Evolutionary conservation across 1,140 invertebrate species (phyloP), one percentile per base, ranked within the genome.

Genomic region (Orchesella cincta): DNA sequence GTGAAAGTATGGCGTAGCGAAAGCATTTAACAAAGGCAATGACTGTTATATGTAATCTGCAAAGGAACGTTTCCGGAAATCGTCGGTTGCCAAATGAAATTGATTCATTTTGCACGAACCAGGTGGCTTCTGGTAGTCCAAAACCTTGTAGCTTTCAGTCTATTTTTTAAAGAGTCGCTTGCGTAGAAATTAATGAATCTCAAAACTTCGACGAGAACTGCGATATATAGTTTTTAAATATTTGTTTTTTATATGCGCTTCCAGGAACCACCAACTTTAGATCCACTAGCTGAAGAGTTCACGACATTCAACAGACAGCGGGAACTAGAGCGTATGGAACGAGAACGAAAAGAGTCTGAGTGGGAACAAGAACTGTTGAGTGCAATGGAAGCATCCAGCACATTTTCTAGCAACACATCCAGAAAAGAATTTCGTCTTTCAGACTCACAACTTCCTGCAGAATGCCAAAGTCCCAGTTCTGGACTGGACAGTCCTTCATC

Each of bases 291-390:
- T 33, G 88, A 91, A 79, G 84, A 85, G 64, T 93, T 92, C 82
- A 88, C 88, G 26, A 87, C 90, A 3, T 93, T 92, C 83, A 92
- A 93, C 84, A 86, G 92, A n/a, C 91, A 92, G 82, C 90, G 88
- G 71, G 89, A 90, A 83, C 83, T 90, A 73, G 86, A 89, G 73
- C 86, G 87, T 26, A 84, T 87, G 54, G 89, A 90, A 80, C 87
- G 88, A 80, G 91, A 92, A 83, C 84, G 86, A 46, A 92, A 92
- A 82, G 91, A 92, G 83, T 86, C 87, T 79, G 89, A 89, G 75
- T 92, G 91, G 91, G 91, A 92, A 82, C 87, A 89, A 70, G 91
- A 92, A 84, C 85, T 92, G 1, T 88, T 89, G 70, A 84, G 87
- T 82, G 89, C 91, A 57, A 92, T 92, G 91, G 87, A 86, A 76